phyloP scores from a whole-genome alignment of 2,888 invertebrate species.

The Stictocephala bisonia region DNA sequence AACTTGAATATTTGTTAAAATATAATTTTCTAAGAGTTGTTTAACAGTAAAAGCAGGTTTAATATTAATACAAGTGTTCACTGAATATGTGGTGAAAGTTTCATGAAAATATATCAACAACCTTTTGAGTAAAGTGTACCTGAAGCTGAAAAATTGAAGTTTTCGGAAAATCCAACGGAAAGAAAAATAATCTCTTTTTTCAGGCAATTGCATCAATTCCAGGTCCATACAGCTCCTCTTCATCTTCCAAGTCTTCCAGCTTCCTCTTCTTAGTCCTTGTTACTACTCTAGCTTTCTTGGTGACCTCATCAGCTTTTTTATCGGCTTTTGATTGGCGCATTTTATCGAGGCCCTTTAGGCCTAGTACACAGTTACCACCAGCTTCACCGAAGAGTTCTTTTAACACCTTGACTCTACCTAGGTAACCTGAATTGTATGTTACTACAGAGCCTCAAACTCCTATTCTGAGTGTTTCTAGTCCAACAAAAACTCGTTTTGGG shows the following conservation, averaged over 20 bases:
- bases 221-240: too few relatives aligned
- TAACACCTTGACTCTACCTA: not conserved
- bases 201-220: too few relatives aligned
- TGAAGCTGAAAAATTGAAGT: too few relatives aligned
- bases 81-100: too few relatives aligned
- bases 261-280: conserved; percentile 17
- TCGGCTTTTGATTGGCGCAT: not conserved
- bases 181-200: too few relatives aligned
- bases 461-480: not conserved
- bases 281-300: not conserved
- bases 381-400: not conserved
- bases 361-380: not conserved
- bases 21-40: too few relatives aligned
- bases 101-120: too few relatives aligned
- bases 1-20: too few relatives aligned
- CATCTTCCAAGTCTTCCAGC: conserved; percentile 11
- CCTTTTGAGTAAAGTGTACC: too few relatives aligned
- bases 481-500: conserved; percentile 4
- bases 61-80: too few relatives aligned
- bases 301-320: conserved; percentile 10
- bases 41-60: too few relatives aligned
- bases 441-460: not conserved
- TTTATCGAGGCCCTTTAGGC: not conserved
- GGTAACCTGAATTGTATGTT: not conserved
- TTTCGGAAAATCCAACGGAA: too few relatives aligned